phyloP scores from a whole-genome alignment of 2,797 vertebrate species.

The Distichodus sexfasciatus region DNA sequence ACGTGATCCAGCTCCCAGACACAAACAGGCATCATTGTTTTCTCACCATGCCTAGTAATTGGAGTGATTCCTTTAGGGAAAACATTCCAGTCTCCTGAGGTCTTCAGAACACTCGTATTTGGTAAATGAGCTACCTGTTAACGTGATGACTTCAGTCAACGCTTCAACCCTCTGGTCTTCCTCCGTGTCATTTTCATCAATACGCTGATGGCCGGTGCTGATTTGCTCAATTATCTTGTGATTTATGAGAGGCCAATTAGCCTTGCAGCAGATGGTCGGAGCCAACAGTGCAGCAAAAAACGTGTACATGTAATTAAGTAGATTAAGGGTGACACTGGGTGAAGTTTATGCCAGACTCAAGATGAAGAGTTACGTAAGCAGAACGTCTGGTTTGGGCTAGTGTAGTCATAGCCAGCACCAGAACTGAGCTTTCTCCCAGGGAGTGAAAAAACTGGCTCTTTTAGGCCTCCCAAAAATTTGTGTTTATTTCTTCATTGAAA shows the following conservation, averaged over 20 bases:
- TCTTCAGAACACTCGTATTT: constrained; percentile 14
- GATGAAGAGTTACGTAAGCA: too few species aligned
- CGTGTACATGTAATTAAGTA: not conserved
- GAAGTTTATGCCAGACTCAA: too few species aligned
- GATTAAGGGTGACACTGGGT: too few species aligned
- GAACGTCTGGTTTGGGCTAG: too few species aligned
- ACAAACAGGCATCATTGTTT: constrained; percentile 9
- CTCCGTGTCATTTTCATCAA: not conserved
- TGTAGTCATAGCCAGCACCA: too few species aligned
- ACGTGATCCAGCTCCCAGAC: constrained; percentile 7
- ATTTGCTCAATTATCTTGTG: not conserved
- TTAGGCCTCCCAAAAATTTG: too few species aligned
- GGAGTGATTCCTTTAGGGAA: constrained; percentile 21
- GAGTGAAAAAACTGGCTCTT: too few species aligned
- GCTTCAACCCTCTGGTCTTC: not conserved
- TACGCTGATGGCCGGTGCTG: not conserved
- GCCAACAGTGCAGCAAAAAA: not conserved
- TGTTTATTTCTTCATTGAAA: too few species aligned
- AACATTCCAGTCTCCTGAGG: constrained; percentile 28
- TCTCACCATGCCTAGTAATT: constrained; percentile 14
- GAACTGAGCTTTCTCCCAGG: too few species aligned
- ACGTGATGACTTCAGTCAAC: not conserved
- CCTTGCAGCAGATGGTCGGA: not conserved
- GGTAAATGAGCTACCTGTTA: constrained; percentile 2
- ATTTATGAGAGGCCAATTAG: not conserved